Evolutionary conservation across 2,888 invertebrate species (phyloP), one percentile per base, ranked within the genome.

Genomic region (Heteromurus nitidus): DNA sequence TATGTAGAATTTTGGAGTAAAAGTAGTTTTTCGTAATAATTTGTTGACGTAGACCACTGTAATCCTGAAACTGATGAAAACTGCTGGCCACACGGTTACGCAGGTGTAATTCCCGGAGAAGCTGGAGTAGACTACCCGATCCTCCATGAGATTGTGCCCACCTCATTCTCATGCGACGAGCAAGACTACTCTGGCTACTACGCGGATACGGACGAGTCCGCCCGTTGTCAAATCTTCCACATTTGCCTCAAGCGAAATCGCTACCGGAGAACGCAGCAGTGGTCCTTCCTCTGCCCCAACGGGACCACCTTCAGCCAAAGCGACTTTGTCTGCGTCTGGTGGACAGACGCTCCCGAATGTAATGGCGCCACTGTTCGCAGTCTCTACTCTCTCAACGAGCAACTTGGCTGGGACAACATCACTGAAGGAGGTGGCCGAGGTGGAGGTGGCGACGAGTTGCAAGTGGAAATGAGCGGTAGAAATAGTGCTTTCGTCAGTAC

Each of bases 271-370:
- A 85, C 86, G 5, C 83, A 84, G 26, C 83, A 85, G 47, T 87
- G 86, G 85, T 84, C 83, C 1, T 87, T 87, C 73, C 70, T 87
- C 9, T 87, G 87, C 73, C 87, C 87, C 13, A 87, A 87, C 60
- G 87, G 87, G 18, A 87, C 87, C 0, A n/a, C 75, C 9, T 83
- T 74, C 31, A 72, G 72, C 31, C 83, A 83, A 69, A 53, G 28
- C n/a, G 80, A 83, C 20, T 83, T 87, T 62, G 87, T 86, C 0
- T 87, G 87, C 62, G 86, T 86, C 30, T 87, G 87, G 87, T 87
- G 87, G 87, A 74, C 84, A 36, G 76, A 73, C 53, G 84, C 85
- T 47, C 85, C 85, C 16, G 60, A 80, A 26, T 87, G 85, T 72
- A 84, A 83, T 65, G 53, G 65, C 3, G 67, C 47, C 0, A 80